phyloP scores from a whole-genome alignment of 2,888 invertebrate species.

The Drosophila anomalata region DNA sequence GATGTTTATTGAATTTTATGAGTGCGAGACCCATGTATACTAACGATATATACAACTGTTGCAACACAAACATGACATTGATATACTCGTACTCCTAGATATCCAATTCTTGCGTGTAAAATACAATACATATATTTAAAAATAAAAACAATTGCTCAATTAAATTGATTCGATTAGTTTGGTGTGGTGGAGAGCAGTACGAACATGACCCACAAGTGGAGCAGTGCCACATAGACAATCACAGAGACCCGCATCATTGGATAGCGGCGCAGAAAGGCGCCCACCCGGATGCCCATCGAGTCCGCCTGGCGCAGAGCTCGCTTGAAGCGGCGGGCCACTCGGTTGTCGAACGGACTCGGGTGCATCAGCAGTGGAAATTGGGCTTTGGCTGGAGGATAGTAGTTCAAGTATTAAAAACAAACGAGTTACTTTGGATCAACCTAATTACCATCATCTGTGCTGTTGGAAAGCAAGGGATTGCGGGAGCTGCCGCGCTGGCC shows the following conservation, averaged over 20 bases:
- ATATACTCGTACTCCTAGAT: slow-evolving; percentile 31
- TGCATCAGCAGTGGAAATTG: slow-evolving; percentile 89
- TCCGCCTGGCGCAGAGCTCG: slow-evolving; percentile 91
- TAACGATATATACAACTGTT: slow-evolving; percentile 34
- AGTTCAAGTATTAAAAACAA: not conserved
- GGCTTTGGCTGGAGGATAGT: slow-evolving; percentile 85
- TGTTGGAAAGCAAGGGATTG: slow-evolving; percentile 85
- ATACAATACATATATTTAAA: slow-evolving; percentile 50
- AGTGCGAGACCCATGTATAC: slow-evolving; percentile 29
- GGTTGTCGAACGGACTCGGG: slow-evolving; percentile 90
- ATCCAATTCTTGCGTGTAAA: slow-evolving; percentile 50
- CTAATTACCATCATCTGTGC: slow-evolving; percentile 87
- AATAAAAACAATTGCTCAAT: slow-evolving; percentile 60
- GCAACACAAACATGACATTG: slow-evolving; percentile 34
- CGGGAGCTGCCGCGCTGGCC: slow-evolving; percentile 45
- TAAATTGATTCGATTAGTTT: slow-evolving; percentile 52
- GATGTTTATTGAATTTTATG: slow-evolving; percentile 64
- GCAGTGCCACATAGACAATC: slow-evolving; percentile 93
- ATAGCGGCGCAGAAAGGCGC: slow-evolving; percentile 91
- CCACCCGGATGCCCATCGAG: slow-evolving; percentile 90
- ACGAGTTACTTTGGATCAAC: no score
- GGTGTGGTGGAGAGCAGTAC: slow-evolving; percentile 89
- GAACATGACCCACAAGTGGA: slow-evolving; percentile 93
- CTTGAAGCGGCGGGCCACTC: slow-evolving; percentile 90
- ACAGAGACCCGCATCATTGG: slow-evolving; percentile 92